Evolutionary conservation across 2,888 invertebrate genomes (phyloP).

Genomic region (Sesia bembeciformis): DNA sequence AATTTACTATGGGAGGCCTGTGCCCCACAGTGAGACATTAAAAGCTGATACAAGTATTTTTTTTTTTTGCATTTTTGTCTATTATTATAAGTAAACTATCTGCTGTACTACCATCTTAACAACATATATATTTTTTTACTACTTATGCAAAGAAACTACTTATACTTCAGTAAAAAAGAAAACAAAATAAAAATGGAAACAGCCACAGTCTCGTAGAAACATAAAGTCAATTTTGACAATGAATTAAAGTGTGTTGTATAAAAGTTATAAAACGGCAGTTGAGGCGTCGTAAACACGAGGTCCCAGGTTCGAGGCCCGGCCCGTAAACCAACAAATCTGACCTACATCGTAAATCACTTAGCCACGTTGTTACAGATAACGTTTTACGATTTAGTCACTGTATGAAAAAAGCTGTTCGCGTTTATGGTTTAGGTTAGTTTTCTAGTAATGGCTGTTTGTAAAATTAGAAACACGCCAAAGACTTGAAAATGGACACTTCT

Average conservation of each 20-base stretch:
- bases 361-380: conserved; percentile 67
- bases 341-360: conserved; percentile 71
- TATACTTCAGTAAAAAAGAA: no score
- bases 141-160: no score
- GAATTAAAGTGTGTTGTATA: conserved; percentile 27
- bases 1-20: no score
- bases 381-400: conserved; percentile 35
- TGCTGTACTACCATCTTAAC: no score
- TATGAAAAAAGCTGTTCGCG: conserved; percentile 12
- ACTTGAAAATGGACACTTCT: no score
- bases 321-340: conserved; percentile 72
- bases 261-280: conserved; percentile 51
- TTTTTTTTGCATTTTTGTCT: no score
- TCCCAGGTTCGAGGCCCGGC: conserved; percentile 53
- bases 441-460: conserved; percentile 22
- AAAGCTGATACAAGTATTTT: no score
- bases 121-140: no score
- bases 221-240: conserved; percentile 2
- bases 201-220: no score
- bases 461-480: background rate
- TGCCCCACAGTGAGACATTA: no score
- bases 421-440: conserved; percentile 13
- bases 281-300: conserved; percentile 53
- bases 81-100: no score
- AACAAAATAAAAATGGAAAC: no score